Evolutionary conservation across 2,797 vertebrate species (phyloP).

Genomic region (Gallinago nigripennis): DNA sequence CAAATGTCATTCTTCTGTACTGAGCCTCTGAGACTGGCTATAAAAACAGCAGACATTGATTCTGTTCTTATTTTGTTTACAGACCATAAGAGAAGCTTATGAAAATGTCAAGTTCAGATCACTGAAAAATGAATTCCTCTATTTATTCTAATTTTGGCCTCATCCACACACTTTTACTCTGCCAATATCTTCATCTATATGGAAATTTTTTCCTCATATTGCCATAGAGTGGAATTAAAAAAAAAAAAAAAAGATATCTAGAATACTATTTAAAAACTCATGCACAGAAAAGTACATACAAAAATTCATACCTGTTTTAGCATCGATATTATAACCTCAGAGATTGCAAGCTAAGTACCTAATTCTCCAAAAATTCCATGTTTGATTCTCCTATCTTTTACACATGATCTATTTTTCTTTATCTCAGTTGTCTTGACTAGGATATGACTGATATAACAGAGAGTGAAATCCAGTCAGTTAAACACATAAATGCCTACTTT

Average conservation of each 20-base stretch:
- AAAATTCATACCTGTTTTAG: neutral
- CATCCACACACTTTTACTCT: neutral
- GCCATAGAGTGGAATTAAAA: neutral
- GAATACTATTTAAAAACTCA: neutral
- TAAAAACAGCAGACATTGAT: neutral
- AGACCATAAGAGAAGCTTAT: neutral
- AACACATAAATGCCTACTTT: neutral
- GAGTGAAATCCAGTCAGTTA: neutral
- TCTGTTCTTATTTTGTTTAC: constrained; percentile 30
- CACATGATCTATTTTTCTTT: neutral
- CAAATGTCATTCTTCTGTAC: constrained; percentile 13
- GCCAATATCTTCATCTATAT: neutral
- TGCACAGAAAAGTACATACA: neutral
- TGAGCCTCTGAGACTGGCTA: neutral
- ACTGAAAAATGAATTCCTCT: constrained; percentile 4
- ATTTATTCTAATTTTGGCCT: constrained; percentile 19
- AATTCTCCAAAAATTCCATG: neutral
- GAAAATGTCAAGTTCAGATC: constrained; percentile 22
- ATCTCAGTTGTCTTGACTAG: neutral
- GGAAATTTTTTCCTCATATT: neutral
- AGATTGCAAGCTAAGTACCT: neutral
- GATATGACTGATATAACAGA: neutral
- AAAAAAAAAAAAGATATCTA: neutral
- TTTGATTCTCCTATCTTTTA: neutral
- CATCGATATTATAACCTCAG: neutral